Evolutionary conservation across 2,888 invertebrate species (phyloP), one percentile per base, ranked within the genome.

Genomic region (Sepioteuthis lessoniana): DNA sequence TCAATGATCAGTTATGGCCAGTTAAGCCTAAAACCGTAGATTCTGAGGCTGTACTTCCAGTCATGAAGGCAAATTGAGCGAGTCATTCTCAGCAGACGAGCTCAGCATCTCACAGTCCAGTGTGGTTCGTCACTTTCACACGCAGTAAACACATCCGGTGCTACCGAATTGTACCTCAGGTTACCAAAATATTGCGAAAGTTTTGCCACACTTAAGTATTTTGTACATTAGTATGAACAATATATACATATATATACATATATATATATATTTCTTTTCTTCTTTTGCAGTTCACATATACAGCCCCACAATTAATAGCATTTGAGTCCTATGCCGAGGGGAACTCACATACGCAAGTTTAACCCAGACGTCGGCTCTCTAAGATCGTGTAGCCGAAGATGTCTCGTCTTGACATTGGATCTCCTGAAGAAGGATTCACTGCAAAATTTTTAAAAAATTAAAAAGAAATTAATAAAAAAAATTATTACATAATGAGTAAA

Each of bases 201-300:
- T 5, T 42, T 42, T 42, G 42, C 3, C 42, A 5, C 42, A 42
- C 42, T 5, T 42, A 5, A 42, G 7, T 42, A 5, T 7, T 42
- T 42, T 42, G 42, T 42, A 42, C 42, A 42, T 42, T 42, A 5
- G 42, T 42, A 42, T 42, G 7, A 42, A 3, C 7, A 42, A 42
- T 7, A 42, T 7, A 42, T 7, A 42, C 25, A 21, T 35, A 76
- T n/a, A 76, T 76, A 35, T 55, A 38, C 4, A 0, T 93, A 25
- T 60, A 10, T 93, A n/a, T n/a, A n/a, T n/a, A n/a, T n/a, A 19
- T 38, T 55, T 50, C 21, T 21, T 37, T 92, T 93, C 31, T 94
- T 94, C 50, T 94, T 90, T 95, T 95, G 76, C 95, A 96, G 96
- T 96, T 95, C 94, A 95, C 95, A n/a, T 96, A 96, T 94, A 94